Base-by-base conservation (phyloP, 2,888 invertebrate genomes). In the Meteorus colon region DNA sequence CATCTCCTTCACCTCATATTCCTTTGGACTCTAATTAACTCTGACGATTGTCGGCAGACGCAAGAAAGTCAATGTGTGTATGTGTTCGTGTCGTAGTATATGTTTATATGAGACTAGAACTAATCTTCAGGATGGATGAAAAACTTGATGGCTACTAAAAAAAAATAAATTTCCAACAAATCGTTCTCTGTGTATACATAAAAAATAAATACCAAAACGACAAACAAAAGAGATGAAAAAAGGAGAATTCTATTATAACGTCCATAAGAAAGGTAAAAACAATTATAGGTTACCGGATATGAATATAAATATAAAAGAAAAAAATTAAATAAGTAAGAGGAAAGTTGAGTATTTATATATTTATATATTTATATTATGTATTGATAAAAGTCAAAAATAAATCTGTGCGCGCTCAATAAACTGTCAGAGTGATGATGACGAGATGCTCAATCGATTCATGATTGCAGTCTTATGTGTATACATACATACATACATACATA, bases 21-120 rank as follows among this genome's bases (percentile, higher is more conserved):
- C 80, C 72, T 74, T 81, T 76, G 79, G 37, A 65, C 19, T 74
- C 81, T 83, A 84, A 84, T 84, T 84, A 84, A 84, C 83, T 84
- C 77, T 55, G 77, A 76, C 81, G 81, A 83, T 82, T 82, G 83
- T 83, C 84, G 81, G 82, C 79, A 69, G 74, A 73, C 55, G 71
- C 66, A 60, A 67, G 76, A 69, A 79, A 82, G 79, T 78, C 78
- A 60, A 59, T 73, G 45, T 59, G 62, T 66, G 60, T 45, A 59
- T 27, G 31, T 41, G 31, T 76, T 59, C 51, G 29, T 45, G n/a
- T 29, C 12, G n/a, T 37, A 55, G 48, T 27, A 60, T 19, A 55
- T 37, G 51, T 74, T 29, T 66, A 73, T 78, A 82, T 82, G 81
- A 77, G 81, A 81, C 82, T 84, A 83, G 82, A 84, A 84, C 83